Conservation (phyloP, 2,113 vertebrate species). For the Regulus satrapa region DNA sequence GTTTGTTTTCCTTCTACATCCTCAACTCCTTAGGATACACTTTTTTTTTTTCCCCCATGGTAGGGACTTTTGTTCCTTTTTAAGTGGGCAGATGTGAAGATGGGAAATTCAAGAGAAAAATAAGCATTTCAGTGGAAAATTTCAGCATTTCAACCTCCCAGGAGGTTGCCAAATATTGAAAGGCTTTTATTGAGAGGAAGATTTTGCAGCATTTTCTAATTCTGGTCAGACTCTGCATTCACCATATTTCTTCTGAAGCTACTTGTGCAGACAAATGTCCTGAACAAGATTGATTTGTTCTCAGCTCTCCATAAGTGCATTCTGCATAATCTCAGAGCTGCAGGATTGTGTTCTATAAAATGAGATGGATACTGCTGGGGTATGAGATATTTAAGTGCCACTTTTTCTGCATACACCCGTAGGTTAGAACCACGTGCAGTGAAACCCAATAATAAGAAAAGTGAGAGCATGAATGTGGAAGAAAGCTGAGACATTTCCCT, state of each 20-base stretch:
- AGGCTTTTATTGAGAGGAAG: not conserved
- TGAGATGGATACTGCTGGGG: not conserved
- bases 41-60: not conserved
- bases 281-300: not conserved
- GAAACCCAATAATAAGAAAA: not conserved
- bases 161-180: not conserved
- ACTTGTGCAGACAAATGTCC: not conserved
- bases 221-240: not conserved
- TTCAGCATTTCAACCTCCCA: not conserved
- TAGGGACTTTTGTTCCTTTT: not conserved
- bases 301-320: not conserved
- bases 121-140: not conserved
- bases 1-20: not conserved
- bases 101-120: not conserved
- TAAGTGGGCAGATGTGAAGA: not conserved
- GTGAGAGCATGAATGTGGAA: not conserved
- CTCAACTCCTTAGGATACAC: not conserved
- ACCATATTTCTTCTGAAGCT: not conserved
- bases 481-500: not conserved
- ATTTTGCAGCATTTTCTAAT: conserved; percentile 14
- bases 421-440: not conserved
- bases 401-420: not conserved
- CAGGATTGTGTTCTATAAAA: not conserved
- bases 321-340: not conserved
- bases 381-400: not conserved